These are phyloP conservation scores for Ariopsis seemanni DNA, from an alignment of 2,113 vertebrate species.

Conservation along the genomic window DNA sequence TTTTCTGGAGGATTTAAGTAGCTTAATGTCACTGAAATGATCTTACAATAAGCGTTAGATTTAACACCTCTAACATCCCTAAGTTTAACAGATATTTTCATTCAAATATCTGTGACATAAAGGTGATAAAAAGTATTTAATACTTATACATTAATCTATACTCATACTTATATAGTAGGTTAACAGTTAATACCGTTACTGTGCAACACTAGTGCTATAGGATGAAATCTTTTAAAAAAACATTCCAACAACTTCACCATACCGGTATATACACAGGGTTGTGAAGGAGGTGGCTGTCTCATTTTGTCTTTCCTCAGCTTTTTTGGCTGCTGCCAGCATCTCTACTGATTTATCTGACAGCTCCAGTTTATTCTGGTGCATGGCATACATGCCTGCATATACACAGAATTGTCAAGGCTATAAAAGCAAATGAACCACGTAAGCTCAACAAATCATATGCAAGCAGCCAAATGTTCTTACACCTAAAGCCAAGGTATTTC, in stretches of 20 bases:
- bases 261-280: conserved; percentile 15
- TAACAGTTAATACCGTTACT: not conserved
- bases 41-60: not conserved
- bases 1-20: conserved; percentile 14
- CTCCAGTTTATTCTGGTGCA: conserved; percentile 35
- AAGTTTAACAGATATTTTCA: not conserved
- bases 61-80: not conserved
- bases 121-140: not conserved
- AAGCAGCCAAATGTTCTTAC: not conserved
- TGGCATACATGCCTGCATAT: conserved; percentile 7
- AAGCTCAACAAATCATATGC: conserved; percentile 21
- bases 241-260: not conserved
- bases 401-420: conserved; percentile 28
- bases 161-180: not conserved
- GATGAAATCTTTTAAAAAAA: not conserved
- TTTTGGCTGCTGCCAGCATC: conserved; percentile 25
- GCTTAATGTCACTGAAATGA: conserved; percentile 6
- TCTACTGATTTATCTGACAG: conserved; percentile 39
- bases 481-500: not conserved
- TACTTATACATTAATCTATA: not conserved
- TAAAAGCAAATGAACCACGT: conserved; percentile 6
- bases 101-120: not conserved
- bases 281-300: conserved; percentile 25
- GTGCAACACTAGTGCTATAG: not conserved
- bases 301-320: conserved; percentile 18